Percentiles rank a stretch among this genome's conserved stretches.
Conservation (phyloP, 2,888 invertebrate genomes). For the Coecobrya sp. region DNA sequence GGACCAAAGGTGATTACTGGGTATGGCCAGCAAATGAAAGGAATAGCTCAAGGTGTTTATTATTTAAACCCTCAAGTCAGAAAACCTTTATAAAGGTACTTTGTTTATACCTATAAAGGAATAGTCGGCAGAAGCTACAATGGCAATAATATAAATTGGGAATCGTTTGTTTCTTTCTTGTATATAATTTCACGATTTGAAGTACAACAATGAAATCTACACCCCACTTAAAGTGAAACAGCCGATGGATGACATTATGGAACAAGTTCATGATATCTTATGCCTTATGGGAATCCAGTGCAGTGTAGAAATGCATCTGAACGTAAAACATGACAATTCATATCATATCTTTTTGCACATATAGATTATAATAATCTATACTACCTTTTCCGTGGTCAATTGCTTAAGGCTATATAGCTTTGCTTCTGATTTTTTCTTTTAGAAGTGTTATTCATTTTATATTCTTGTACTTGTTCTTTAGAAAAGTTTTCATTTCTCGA, state of each 20-base stretch:
- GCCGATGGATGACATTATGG: not conserved
- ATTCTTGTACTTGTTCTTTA: not conserved
- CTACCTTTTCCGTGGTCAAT: not conserved
- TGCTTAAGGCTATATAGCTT: not conserved
- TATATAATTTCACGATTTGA: constrained; percentile 46
- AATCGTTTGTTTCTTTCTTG: constrained; percentile 4
- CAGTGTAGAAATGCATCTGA: not conserved
- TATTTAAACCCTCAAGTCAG: constrained; percentile 58
- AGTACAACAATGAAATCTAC: constrained; percentile 51
- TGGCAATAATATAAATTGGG: not conserved
- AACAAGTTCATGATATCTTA: constrained; percentile 17
- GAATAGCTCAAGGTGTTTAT: constrained; percentile 69
- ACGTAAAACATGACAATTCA: constrained; percentile 31
- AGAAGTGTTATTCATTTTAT: not conserved
- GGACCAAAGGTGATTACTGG: constrained; percentile 69
- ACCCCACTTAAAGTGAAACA: not conserved
- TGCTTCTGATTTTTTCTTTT: not conserved
- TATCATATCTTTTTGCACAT: not conserved
- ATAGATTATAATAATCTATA: constrained; percentile 13
- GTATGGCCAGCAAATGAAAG: constrained; percentile 52
- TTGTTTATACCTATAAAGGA: constrained; percentile 28
- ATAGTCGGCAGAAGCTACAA: not conserved
- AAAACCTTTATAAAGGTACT: constrained; percentile 12
- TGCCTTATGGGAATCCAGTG: not conserved
- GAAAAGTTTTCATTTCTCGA: too few species aligned